Evolutionary conservation across 2,797 vertebrate genomes (phyloP).

Genomic region (Mormyrus proboscirostris): DNA sequence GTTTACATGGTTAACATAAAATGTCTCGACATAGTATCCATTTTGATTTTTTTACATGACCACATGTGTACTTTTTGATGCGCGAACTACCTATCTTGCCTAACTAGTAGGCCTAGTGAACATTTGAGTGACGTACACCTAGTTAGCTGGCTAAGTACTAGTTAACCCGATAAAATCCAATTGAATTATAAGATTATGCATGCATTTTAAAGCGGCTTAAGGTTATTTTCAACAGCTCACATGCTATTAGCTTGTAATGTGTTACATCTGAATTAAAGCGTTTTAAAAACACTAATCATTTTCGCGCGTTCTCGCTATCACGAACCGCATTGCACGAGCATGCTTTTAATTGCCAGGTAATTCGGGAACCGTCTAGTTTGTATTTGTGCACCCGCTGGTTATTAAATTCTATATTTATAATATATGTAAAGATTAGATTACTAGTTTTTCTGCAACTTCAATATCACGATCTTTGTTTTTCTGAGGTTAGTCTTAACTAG

Average conservation of each 20-base stretch:
- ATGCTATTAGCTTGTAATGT: not conserved
- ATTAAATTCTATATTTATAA: not conserved
- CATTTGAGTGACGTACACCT: not conserved
- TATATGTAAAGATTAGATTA: not conserved
- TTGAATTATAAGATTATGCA: not conserved
- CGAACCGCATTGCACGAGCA: not conserved
- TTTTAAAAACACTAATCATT: not conserved
- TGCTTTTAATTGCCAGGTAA: not conserved
- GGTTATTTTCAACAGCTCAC: not conserved
- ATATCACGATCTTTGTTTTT: not conserved
- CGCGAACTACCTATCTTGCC: not conserved
- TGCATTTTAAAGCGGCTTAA: not conserved
- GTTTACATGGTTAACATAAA: not conserved
- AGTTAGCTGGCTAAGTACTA: conserved; percentile 16
- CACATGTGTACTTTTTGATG: not conserved
- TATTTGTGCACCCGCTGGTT: not conserved
- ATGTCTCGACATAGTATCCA: not conserved
- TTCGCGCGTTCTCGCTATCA: not conserved
- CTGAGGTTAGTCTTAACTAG: not conserved
- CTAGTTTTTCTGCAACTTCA: not conserved
- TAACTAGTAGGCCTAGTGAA: not conserved
- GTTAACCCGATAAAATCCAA: not conserved
- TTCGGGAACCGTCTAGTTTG: not conserved
- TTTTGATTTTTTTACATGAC: not conserved
- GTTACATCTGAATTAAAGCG: not conserved